phyloP scores from a whole-genome alignment of 2,797 vertebrate species.

The Dermochelys coriacea region DNA sequence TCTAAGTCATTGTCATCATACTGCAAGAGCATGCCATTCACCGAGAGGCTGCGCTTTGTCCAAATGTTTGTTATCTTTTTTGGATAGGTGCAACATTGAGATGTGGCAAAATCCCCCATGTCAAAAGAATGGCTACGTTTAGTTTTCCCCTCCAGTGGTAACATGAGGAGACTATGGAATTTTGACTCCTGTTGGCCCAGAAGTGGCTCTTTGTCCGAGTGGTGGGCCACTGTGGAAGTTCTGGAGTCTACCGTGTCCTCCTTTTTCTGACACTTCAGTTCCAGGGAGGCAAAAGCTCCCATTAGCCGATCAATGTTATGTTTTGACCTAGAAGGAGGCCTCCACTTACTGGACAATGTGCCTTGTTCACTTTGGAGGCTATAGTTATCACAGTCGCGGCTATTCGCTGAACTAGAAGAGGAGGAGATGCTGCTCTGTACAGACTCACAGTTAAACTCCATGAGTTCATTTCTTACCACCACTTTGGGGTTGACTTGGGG shows the following conservation, averaged over 20 bases:
- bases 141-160: constrained; percentile 92
- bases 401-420: constrained; percentile 91
- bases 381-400: constrained; percentile 84
- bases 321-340: constrained; percentile 86
- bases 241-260: constrained; percentile 87
- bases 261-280: constrained; percentile 90
- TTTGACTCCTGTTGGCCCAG: constrained; percentile 90
- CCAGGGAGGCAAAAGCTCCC: constrained; percentile 94
- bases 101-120: constrained; percentile 92
- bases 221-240: constrained; percentile 83
- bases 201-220: constrained; percentile 94
- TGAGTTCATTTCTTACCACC: constrained; percentile 90
- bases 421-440: constrained; percentile 91
- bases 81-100: constrained; percentile 89
- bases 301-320: constrained; percentile 91
- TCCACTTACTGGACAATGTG: constrained; percentile 90
- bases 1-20: constrained; percentile 90
- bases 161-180: constrained; percentile 89
- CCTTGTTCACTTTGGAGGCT: constrained; percentile 87
- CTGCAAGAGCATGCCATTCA: constrained; percentile 97
- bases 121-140: constrained; percentile 98
- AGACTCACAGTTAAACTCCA: constrained; percentile 89
- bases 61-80: constrained; percentile 96
- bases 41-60: constrained; percentile 98
- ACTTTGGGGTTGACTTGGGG: constrained; percentile 91